A percentile compares a stretch with the other conserved stretches of the same genome.
Evolutionary conservation across 2,888 invertebrate genomes (phyloP).

Genomic region (Digitonthophagus gazella): DNA sequence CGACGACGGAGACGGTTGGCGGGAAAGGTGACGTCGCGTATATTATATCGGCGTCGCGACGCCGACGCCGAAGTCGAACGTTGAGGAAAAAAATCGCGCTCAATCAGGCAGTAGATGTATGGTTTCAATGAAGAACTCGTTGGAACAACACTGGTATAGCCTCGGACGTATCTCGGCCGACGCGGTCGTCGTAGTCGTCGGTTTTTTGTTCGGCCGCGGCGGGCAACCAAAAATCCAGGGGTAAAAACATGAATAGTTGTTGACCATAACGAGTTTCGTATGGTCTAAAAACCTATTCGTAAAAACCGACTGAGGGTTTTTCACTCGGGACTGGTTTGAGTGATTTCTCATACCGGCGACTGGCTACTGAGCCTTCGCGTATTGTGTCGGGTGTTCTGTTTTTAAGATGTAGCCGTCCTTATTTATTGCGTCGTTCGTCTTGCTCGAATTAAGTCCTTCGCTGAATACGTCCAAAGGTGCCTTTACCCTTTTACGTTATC

Average conservation of each 20-base stretch:
- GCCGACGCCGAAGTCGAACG: no score
- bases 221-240: conserved; percentile 42
- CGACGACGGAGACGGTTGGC: background rate
- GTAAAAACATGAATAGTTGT: conserved; percentile 44
- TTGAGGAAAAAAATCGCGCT: no score
- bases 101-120: background rate
- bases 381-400: conserved; percentile 26
- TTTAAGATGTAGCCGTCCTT: background rate
- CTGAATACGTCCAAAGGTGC: background rate
- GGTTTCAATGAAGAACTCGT: background rate
- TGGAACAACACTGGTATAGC: background rate
- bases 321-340: conserved; percentile 46
- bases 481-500: background rate
- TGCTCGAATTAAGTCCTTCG: background rate
- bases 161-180: background rate
- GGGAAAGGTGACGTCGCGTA: no score
- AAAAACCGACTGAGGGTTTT: conserved; percentile 49
- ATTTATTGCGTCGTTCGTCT: background rate
- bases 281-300: conserved; percentile 43
- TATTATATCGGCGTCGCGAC: no score
- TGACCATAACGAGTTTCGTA: conserved; percentile 47
- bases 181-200: conserved; percentile 18
- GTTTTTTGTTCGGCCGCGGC: conserved; percentile 38
- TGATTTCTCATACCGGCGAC: conserved; percentile 43
- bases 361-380: conserved; percentile 36